Percentiles rank a stretch among this genome's conserved stretches.
Conservation (phyloP, 2,797 vertebrate species). For the Taeniopygia guttata region DNA sequence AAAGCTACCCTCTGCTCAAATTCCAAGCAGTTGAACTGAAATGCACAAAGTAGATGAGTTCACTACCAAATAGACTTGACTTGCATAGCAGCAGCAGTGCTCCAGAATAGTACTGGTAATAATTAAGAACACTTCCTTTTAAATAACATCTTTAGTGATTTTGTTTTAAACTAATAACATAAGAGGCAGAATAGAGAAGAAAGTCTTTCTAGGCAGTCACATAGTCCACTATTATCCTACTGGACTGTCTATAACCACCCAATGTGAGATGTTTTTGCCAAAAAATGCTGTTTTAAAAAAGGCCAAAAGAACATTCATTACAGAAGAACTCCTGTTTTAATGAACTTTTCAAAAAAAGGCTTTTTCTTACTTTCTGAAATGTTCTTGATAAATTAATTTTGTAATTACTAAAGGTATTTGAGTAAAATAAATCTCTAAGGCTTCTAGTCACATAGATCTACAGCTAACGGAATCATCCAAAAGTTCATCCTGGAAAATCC, state of each 20-base stretch:
- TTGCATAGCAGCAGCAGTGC: background rate
- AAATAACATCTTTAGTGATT: background rate
- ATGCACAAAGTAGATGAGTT: background rate
- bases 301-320: background rate
- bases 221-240: background rate
- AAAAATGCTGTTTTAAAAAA: background rate
- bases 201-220: background rate
- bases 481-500: background rate
- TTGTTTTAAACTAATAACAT: background rate
- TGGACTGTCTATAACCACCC: background rate
- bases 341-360: background rate
- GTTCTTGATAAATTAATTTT: background rate
- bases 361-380: background rate
- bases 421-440: background rate
- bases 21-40: background rate
- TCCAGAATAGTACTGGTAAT: background rate
- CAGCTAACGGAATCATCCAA: background rate
- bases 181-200: background rate
- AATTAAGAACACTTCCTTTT: background rate
- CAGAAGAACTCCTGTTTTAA: background rate
- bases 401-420: background rate
- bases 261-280: background rate
- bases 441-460: background rate
- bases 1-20: background rate
- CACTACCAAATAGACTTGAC: background rate